Evolutionary conservation across 2,797 vertebrate species (phyloP).

Genomic region (Enteromius radiatus): DNA sequence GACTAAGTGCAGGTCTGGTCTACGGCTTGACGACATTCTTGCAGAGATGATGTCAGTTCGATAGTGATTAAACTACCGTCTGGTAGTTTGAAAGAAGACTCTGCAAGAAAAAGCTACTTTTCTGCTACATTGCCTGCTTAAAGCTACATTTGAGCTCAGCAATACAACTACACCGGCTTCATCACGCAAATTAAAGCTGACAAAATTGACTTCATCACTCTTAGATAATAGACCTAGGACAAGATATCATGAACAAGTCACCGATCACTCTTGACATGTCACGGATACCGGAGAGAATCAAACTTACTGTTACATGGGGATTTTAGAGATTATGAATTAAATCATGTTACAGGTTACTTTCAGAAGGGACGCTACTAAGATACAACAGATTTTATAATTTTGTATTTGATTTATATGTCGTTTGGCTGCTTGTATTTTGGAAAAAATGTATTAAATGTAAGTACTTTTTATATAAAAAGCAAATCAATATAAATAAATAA

Average conservation of each 20-base stretch:
- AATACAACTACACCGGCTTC: slow-evolving; percentile 25
- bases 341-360: slow-evolving; percentile 72
- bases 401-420: slow-evolving; percentile 89
- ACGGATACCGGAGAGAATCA: slow-evolving; percentile 60
- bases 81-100: slow-evolving; percentile 29
- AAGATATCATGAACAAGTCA: slow-evolving; percentile 19
- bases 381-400: slow-evolving; percentile 86
- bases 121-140: slow-evolving; percentile 46
- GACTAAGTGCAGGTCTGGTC: slow-evolving; percentile 33
- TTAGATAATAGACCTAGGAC: slow-evolving; percentile 23
- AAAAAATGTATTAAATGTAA: slow-evolving; percentile 88
- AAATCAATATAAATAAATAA: slow-evolving; percentile 86
- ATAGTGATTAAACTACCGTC: slow-evolving; percentile 38
- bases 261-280: slow-evolving; percentile 9
- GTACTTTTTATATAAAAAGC: slow-evolving; percentile 86
- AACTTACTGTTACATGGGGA: slow-evolving; percentile 64
- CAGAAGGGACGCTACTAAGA: slow-evolving; percentile 74
- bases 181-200: slow-evolving; percentile 21
- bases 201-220: slow-evolving; percentile 22
- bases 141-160: slow-evolving; percentile 17
- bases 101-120: slow-evolving; percentile 35
- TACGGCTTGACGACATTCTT: slow-evolving; percentile 31
- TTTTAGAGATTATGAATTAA: slow-evolving; percentile 72
- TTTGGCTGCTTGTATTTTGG: slow-evolving; percentile 87
- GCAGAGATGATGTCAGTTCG: slow-evolving; percentile 35